These are phyloP conservation scores for Arizona elegans DNA, from an alignment of 2,113 vertebrate species.

Conservation along the genomic window DNA sequence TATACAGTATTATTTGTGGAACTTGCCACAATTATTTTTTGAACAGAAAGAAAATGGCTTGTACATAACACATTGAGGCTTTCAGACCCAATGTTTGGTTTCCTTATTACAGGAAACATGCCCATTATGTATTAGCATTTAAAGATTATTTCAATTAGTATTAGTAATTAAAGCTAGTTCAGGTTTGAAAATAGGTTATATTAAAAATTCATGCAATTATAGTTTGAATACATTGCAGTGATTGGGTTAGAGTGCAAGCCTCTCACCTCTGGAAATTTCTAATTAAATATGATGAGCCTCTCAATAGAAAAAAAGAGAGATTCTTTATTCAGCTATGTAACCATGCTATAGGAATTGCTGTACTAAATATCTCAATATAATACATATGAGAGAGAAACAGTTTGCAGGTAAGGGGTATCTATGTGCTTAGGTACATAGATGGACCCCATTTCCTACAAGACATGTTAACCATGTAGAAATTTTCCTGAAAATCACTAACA, in stretches of 20 bases:
- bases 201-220: conserved; percentile 40
- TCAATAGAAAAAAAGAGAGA: not conserved
- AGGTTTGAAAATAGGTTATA: conserved; percentile 17
- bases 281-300: conserved; percentile 37
- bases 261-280: conserved; percentile 54
- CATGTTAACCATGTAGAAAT: not conserved
- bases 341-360: not conserved
- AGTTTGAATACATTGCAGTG: conserved; percentile 30
- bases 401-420: not conserved
- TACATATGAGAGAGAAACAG: not conserved
- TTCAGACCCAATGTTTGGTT: not conserved
- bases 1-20: conserved; percentile 10
- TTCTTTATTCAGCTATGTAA: not conserved
- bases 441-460: not conserved
- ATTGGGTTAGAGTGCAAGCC: conserved; percentile 50
- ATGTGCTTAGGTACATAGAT: not conserved
- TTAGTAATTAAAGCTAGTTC: conserved; percentile 46
- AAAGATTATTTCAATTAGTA: conserved; percentile 26
- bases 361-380: not conserved
- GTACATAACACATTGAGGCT: not conserved
- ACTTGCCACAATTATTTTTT: not conserved
- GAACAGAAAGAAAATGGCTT: conserved; percentile 1
- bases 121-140: not conserved
- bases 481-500: not conserved
- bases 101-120: not conserved